Conservation (phyloP, 1,140 invertebrate species). For the Mizuhopecten yessoensis region DNA sequence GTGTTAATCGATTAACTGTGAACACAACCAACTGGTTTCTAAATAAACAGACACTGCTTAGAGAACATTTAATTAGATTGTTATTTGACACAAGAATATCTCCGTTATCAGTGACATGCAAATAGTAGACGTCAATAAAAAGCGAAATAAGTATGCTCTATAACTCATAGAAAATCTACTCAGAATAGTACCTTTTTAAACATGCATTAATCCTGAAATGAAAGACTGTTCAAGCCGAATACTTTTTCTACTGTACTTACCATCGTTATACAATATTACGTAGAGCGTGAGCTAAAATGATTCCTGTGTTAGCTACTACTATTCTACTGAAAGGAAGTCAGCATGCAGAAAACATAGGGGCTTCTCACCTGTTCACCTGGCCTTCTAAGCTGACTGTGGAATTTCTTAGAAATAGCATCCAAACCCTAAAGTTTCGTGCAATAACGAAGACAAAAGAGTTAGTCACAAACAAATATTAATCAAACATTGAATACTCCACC, state of each 20-base stretch:
- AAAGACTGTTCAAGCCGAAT: too few relatives aligned
- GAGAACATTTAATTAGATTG: too few relatives aligned
- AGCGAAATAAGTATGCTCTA: too few relatives aligned
- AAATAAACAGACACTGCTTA: neutral
- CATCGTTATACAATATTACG: neutral
- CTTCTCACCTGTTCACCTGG: conserved; percentile 2
- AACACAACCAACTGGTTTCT: neutral
- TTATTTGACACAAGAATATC: too few relatives aligned
- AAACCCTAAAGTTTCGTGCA: neutral
- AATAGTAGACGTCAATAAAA: too few relatives aligned
- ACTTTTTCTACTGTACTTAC: neutral
- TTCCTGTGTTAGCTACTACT: neutral
- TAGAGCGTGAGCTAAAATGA: neutral
- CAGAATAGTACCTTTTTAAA: too few relatives aligned
- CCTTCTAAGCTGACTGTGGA: conserved; percentile 11
- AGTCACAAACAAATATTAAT: conserved; percentile 5
- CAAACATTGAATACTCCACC: neutral
- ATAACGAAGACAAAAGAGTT: conserved; percentile 25
- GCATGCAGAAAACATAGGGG: neutral
- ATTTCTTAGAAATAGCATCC: conserved; percentile 38
- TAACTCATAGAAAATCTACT: too few relatives aligned
- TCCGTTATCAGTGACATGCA: too few relatives aligned
- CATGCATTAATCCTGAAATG: too few relatives aligned
- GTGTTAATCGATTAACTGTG: neutral
- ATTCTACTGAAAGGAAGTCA: neutral